These are phyloP conservation scores for Hyppa rectilinea DNA, from an alignment of 2,888 invertebrate species.

Conservation along the genomic window DNA sequence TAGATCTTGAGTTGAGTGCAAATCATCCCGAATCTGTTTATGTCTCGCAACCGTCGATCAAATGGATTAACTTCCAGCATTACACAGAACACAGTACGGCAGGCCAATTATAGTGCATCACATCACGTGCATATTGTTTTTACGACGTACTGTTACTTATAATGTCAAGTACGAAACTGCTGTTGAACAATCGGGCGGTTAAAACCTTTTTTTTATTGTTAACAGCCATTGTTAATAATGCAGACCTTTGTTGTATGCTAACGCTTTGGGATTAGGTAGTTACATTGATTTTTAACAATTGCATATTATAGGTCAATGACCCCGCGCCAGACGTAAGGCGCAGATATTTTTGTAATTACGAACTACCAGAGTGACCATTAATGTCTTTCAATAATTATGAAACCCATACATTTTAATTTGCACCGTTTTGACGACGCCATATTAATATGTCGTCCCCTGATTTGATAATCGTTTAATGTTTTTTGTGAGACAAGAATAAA, in stretches of 20 bases:
- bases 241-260: conserved; percentile 71
- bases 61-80: conserved; percentile 53
- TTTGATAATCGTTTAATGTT: conserved; percentile 32
- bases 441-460: conserved; percentile 41
- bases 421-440: conserved; percentile 29
- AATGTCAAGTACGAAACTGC: conserved; percentile 71
- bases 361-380: conserved; percentile 53
- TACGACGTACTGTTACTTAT: conserved; percentile 68
- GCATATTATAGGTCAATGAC: conserved; percentile 68
- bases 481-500: conserved; percentile 21
- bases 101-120: conserved; percentile 69
- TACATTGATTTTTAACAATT: conserved; percentile 72
- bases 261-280: conserved; percentile 69
- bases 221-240: conserved; percentile 74
- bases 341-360: conserved; percentile 59
- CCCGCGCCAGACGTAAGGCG: conserved; percentile 49
- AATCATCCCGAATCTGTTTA: conserved; percentile 54
- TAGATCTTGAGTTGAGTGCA: conserved; percentile 38
- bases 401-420: conserved; percentile 56
- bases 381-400: conserved; percentile 58
- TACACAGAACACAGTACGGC: conserved; percentile 39
- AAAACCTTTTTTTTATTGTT: conserved; percentile 74
- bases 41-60: conserved; percentile 40
- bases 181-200: conserved; percentile 75
- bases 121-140: conserved; percentile 67